Base-by-base conservation (phyloP, 1,140 invertebrate genomes). In the Anagrus nilaparvatae region DNA sequence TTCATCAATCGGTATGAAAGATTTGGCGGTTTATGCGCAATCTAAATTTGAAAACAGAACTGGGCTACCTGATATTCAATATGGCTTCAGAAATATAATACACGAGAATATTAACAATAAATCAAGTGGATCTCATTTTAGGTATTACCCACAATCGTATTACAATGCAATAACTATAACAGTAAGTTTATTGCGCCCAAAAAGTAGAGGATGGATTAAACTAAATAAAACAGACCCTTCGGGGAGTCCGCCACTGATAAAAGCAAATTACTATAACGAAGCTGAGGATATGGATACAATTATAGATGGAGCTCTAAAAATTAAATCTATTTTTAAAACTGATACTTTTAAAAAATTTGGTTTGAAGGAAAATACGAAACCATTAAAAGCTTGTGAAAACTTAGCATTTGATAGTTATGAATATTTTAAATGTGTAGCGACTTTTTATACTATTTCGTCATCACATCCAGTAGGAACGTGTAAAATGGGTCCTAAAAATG, bases 201-300 rank as follows among this genome's bases (percentile, higher is more conserved):
- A 82, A 61, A 82, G 80, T 23, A 70, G 65, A 48, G 86, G 87
- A 5, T 72, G 70, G 37, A 68, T 90, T n/a, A 70, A 69, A 57
- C 60, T 88, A 5, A 72, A 72, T 47, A 75, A 75, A 59, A 32
- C 59, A 73, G 77, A 88, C 64, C 88, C 87, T 5, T 2, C 18
- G 25, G 24, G 32, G 5, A 69, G 75, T 10, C 77, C 82, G 55
- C 90, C 90, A 0, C 57, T 77, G 7, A 78, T 93, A 13, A 77
- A 84, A 54, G 81, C 87, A 4, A 84, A 85, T 42, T 88, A 87
- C 53, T 80, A 84, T 43, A 64, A 70, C 23, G 68, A 77, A 61
- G 73, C 75, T 51, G 67, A 69, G 17, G 70, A 74, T 14, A 72
- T 77, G 47, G 50, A 76, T 14, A 57, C 75, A 5, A 69, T 74